phyloP scores from a whole-genome alignment of 2,113 vertebrate genomes.

The Hepsetus odoe region DNA sequence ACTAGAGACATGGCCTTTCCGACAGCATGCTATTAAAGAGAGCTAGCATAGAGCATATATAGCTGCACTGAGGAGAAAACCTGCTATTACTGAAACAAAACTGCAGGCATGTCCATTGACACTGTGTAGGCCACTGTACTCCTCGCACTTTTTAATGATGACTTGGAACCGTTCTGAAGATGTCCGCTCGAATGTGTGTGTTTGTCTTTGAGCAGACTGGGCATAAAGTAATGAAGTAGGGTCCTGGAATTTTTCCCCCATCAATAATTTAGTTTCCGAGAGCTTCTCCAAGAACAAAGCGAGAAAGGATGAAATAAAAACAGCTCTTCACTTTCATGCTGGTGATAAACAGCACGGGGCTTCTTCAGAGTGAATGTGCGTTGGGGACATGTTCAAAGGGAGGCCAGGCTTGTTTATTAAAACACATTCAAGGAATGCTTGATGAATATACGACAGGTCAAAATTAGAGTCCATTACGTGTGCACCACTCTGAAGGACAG shows the following conservation, averaged over 20 bases:
- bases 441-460: background rate
- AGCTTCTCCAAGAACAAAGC: background rate
- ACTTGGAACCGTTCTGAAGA: background rate
- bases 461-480: background rate
- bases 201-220: background rate
- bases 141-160: slow-evolving; percentile 1
- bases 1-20: slow-evolving; percentile 29
- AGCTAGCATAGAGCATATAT: slow-evolving; percentile 37
- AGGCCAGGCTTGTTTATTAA: slow-evolving; percentile 15
- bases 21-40: slow-evolving; percentile 48
- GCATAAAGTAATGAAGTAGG: slow-evolving; percentile 32
- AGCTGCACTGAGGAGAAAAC: slow-evolving; percentile 27
- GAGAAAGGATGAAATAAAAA: slow-evolving; percentile 33
- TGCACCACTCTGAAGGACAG: background rate
- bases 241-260: slow-evolving; percentile 23
- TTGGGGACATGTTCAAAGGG: background rate
- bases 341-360: background rate
- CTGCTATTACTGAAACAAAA: slow-evolving; percentile 43
- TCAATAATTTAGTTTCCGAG: slow-evolving; percentile 30
- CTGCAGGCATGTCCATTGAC: slow-evolving; percentile 12
- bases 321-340: background rate
- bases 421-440: background rate
- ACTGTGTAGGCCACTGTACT: background rate
- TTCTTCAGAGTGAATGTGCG: background rate
- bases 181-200: background rate